A percentile compares a stretch with the other conserved stretches of the same genome.
Conservation (phyloP, 1,140 invertebrate genomes). For the Drosophila kikkawai region DNA sequence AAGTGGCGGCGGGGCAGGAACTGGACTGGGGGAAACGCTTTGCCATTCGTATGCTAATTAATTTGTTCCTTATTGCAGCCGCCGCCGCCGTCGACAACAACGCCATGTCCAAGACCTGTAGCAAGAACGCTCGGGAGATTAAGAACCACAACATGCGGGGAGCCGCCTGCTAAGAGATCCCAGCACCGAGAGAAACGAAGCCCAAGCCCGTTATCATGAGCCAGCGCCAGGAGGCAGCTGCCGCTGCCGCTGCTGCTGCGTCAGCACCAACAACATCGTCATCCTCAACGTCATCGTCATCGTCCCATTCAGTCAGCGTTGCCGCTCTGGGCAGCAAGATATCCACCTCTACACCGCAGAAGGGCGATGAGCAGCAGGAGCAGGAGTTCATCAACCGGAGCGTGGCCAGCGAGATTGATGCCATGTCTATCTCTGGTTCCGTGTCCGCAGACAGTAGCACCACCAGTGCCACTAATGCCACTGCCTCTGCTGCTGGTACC, state of each 20-base stretch:
- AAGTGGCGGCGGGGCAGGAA: conserved; percentile 39
- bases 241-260: conserved; percentile 7
- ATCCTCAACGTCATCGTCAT: conserved; percentile 21
- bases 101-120: conserved; percentile 52
- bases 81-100: conserved; percentile 9
- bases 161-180: conserved; percentile 38
- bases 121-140: conserved; percentile 21
- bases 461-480: conserved; percentile 34
- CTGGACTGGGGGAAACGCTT: conserved; percentile 18
- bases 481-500: conserved; percentile 12
- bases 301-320: conserved; percentile 13
- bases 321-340: conserved; percentile 61
- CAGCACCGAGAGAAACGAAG: conserved; percentile 31
- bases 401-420: conserved; percentile 67
- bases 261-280: conserved; percentile 23
- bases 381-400: conserved; percentile 63
- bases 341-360: conserved; percentile 77
- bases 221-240: conserved; percentile 56
- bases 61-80: conserved; percentile 45
- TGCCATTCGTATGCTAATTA: conserved; percentile 66
- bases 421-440: conserved; percentile 55
- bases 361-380: conserved; percentile 48
- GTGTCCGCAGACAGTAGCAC: conserved; percentile 56
- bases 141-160: conserved; percentile 47
- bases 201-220: conserved; percentile 53